Conservation (phyloP, 2,113 vertebrate species). For the Festucalex cinctus region DNA sequence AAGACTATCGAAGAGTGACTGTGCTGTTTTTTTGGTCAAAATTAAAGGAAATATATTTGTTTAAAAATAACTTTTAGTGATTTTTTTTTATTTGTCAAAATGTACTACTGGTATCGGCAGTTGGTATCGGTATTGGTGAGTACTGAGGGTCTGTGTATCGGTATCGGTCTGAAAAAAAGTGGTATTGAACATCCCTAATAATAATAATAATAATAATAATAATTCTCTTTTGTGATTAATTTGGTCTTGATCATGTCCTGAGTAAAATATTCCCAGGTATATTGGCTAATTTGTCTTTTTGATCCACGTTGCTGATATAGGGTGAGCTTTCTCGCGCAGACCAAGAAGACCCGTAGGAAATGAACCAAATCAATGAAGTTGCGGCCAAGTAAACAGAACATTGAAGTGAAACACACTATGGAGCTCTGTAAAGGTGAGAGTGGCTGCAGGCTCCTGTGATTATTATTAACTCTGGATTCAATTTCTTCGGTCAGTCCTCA, state of each 20-base stretch:
- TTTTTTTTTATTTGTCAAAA: too few relatives aligned
- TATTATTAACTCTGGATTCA: constrained; percentile 4
- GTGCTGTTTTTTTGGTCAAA: too few relatives aligned
- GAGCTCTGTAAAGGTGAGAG: background rate
- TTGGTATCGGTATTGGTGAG: too few relatives aligned
- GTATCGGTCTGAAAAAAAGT: too few relatives aligned
- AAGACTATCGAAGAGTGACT: too few relatives aligned
- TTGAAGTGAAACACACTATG: background rate
- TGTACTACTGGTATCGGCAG: too few relatives aligned
- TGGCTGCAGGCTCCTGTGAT: background rate
- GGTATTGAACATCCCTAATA: too few relatives aligned
- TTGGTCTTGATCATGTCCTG: background rate
- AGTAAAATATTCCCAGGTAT: background rate
- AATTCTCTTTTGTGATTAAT: too few relatives aligned
- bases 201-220: too few relatives aligned
- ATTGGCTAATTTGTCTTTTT: background rate
- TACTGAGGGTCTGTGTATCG: too few relatives aligned
- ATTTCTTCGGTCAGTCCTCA: background rate
- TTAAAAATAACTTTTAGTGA: too few relatives aligned
- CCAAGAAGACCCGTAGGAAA: background rate
- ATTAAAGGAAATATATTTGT: too few relatives aligned
- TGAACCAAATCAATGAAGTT: constrained; percentile 9
- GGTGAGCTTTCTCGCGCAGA: background rate
- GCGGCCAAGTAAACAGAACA: background rate
- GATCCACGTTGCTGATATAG: background rate